Percentiles rank a stretch among this genome's conserved stretches.
These are phyloP conservation scores for Aurelia coerulea DNA, from an alignment of 30 jellyfish, hydroid and myxozoan genomes.

Conservation along the genomic window DNA sequence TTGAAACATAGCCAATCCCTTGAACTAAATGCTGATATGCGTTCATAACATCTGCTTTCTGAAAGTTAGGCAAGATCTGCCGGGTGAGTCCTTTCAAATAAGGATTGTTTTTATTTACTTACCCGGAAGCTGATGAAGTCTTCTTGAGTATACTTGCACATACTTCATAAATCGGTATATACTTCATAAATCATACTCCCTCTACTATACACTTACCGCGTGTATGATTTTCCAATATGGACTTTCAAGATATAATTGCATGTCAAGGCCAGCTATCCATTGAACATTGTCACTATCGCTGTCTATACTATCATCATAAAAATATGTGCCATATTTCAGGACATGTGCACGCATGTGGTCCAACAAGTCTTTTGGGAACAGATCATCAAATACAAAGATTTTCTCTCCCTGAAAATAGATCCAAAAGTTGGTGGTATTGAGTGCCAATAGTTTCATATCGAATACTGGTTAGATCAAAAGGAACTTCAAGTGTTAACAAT, in stretches of 20 bases:
- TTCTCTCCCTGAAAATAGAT: slow-evolving; percentile 61
- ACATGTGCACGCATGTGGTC: slow-evolving; percentile 88
- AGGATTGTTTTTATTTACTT: too few species aligned
- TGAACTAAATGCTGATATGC: too few species aligned
- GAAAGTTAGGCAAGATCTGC: too few species aligned
- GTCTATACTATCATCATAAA: slow-evolving; percentile 88
- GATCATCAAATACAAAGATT: slow-evolving; percentile 77
- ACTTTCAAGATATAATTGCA: slow-evolving; percentile 70
- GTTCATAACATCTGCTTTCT: too few species aligned
- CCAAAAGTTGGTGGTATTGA: not conserved
- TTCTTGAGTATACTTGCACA: too few species aligned
- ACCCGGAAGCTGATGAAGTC: too few species aligned
- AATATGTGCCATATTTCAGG: slow-evolving; percentile 84
- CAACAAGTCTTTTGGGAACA: slow-evolving; percentile 81
- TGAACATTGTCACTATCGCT: slow-evolving; percentile 90
- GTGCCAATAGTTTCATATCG: not conserved
- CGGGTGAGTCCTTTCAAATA: too few species aligned
- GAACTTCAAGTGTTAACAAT: too few species aligned
- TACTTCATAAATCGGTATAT: too few species aligned
- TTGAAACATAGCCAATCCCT: too few species aligned
- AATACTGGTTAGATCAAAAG: not conserved
- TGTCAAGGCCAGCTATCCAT: slow-evolving; percentile 93
- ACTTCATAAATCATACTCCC: too few species aligned
- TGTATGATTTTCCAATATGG: slow-evolving; percentile 87
- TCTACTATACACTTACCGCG: slow-evolving; percentile 56